Evolutionary conservation across 2,113 vertebrate species (phyloP), one percentile per base, ranked within the genome.

Genomic region (Toxotes chatareus): DNA sequence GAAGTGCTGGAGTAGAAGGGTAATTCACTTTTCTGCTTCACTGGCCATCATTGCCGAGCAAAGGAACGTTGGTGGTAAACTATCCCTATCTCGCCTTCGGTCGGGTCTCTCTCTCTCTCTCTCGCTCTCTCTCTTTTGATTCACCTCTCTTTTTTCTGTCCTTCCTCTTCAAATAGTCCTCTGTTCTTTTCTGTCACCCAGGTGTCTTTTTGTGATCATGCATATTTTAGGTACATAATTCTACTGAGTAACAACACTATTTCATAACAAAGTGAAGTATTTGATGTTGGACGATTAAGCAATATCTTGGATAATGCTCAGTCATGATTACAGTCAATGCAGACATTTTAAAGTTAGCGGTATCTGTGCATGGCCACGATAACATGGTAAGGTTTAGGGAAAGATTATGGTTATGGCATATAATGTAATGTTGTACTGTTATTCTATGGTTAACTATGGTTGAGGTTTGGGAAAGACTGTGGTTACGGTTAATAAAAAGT

Each of bases 1-100:
- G 97, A 96, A 96, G 96, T 95, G 96, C 96, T 96, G 96, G 96
- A 97, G 96, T 96, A 96, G 96, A 96, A 86, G 96, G 96, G 97
- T 97, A 98, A 99, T 99, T 97, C 96, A 96, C 96, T 98, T 98
- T 98, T 98, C 97, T 97, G 97, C 97, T 96, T 96, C 92, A 95
- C 95, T 97, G 96, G 95, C 94, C 95, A 95, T 91, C 94, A 96
- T 96, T 93, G 95, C 81, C 90, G 91, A 92, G 96, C 92, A 88
- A 91, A 90, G 95, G 96, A 95, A 95, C 89, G 85, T 90, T 91
- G 91, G 94, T 88, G 93, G 91, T 91, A 87, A 93, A 92, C 91
- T 89, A 86, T 86, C 92, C 89, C 86, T 88, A 80, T 92, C 85
- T 84, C 73, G n/a, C 79, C 76, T 72, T 82, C 59, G 46, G 9